Evolutionary conservation across 2,113 vertebrate species (phyloP).

Genomic region (Chunga burmeisteri): DNA sequence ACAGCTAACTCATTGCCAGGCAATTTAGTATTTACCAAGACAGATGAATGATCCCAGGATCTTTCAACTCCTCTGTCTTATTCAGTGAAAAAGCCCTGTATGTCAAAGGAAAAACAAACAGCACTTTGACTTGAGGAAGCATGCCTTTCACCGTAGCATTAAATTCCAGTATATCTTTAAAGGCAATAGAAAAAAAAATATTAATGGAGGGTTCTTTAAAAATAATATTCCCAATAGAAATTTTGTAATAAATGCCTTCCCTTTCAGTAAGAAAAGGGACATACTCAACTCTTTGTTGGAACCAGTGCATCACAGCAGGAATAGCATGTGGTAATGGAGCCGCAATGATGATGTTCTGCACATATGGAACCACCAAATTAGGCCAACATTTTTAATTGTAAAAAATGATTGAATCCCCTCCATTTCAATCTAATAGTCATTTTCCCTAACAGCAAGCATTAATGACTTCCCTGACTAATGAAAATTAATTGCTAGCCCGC

Average conservation of each 20-base stretch:
- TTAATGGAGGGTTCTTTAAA: not conserved
- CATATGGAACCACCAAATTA: conserved; percentile 15
- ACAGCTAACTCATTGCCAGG: not conserved
- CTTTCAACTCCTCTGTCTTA: not conserved
- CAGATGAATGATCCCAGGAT: not conserved
- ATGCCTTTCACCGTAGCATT: not conserved
- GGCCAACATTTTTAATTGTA: conserved; percentile 51
- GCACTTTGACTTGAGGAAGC: not conserved
- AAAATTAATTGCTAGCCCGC: conserved; percentile 76
- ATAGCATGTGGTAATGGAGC: not conserved
- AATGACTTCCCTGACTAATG: conserved; percentile 73
- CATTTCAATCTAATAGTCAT: conserved; percentile 53
- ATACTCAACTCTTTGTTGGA: not conserved
- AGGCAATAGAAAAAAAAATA: not conserved
- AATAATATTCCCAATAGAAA: not conserved
- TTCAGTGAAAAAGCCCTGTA: not conserved
- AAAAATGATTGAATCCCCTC: conserved; percentile 55
- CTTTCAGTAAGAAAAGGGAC: not conserved
- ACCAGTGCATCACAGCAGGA: not conserved
- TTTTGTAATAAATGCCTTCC: not conserved
- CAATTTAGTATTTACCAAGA: not conserved
- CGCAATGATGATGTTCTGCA: not conserved
- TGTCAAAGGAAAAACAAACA: not conserved
- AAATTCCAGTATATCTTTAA: not conserved
- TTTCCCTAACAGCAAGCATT: conserved; percentile 63